Base-by-base conservation (phyloP, 2,113 vertebrate species). In the Periophthalmus modestus region DNA sequence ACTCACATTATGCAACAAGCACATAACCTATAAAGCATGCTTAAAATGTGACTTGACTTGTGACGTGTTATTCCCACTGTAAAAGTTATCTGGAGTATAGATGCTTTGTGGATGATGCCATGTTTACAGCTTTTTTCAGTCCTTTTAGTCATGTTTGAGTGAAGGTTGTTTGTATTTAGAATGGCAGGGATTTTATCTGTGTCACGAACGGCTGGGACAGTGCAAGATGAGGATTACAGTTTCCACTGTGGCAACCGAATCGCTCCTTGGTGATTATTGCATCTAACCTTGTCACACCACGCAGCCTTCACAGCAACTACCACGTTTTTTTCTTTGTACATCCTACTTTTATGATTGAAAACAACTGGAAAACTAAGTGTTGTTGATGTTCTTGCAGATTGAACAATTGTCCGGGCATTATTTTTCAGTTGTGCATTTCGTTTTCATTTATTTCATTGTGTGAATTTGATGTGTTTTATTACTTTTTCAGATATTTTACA, bases 171-270 rank as follows among this genome's bases (percentile, higher is more conserved):
- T 63, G 14, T 15, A 7, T 47, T 68, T 68, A 57, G 39, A 48
- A 59, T 21, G 24, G 62, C 34, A 62, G 34, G 14, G 59, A 74
- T 5, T 66, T 82, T 87, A 86, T 87, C 82, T 85, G 80, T 83
- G 73, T 79, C 70, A 71, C 71, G 75, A 80, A 39, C 46, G n/a
- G 7, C 39, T 70, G n/a, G 80, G 72, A 83, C 77, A 47, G 33
- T 65, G 66, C 62, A 39, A 69, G 72, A 74, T 71, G 52, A 81
- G 82, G 88, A 88, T 89, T 87, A 85, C 52, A 86, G 75, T 87
- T 85, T 87, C 87, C 85, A 58, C 67, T 79, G 63, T 59, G 65
- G 62, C 79, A 62, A 12, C 28, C 24, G 9, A 54, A n/a, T 54
- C 50, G 18, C 50, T 54, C 50, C 48, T 50, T 5, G 15, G 48